Base-by-base conservation (phyloP, 2,113 vertebrate species). In the Martes martes region DNA sequence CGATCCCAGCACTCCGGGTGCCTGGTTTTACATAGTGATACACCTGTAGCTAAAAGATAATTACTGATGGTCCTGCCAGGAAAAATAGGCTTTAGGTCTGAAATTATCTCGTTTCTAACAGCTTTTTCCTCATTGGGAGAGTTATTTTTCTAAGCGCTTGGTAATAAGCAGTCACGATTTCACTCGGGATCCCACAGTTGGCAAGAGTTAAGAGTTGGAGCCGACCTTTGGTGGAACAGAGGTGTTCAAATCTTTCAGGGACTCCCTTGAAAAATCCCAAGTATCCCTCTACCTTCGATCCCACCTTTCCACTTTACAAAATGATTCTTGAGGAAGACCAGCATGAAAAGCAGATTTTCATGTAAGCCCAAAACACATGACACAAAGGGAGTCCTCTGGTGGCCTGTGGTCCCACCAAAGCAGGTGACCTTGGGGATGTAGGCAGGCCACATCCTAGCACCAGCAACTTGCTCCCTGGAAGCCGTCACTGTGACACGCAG, bases 61-160 rank as follows among this genome's bases (percentile, higher is more conserved):
- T 7, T 42, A 67, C 33, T 65, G 23, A 57, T 65, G 91, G n/a
- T 39, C 33, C 39, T 50, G 11, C 15, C 8, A 42, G 36, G 63
- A 84, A 36, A 86, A 91, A 55, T 13, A 65, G 89, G 24, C 52
- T 91, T 33, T 86, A 59, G 57, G 39, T 33, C 19, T n/a, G 52
- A 92, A 84, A 74, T 52, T 45, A 67, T 0, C 21, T 24, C 2
- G 19, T 63, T 83, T 93, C 76, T 65, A 79, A 52, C 9, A 57
- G 26, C 36, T 47, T 82, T 78, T 71, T 47, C 52, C 67, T 94
- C 59, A 52, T 2, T 67, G 47, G 55, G 31, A 28, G 13, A 47
- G 36, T 59, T 65, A 18, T 39, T 89, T 95, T 96, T 96, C 71
- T 94, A 73, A 59, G 24, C 57, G 2, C 39, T 92, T 79, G 31